Evolutionary conservation across 1,140 invertebrate species (phyloP), one percentile per base, ranked within the genome.

Genomic region (Augochlora pura): DNA sequence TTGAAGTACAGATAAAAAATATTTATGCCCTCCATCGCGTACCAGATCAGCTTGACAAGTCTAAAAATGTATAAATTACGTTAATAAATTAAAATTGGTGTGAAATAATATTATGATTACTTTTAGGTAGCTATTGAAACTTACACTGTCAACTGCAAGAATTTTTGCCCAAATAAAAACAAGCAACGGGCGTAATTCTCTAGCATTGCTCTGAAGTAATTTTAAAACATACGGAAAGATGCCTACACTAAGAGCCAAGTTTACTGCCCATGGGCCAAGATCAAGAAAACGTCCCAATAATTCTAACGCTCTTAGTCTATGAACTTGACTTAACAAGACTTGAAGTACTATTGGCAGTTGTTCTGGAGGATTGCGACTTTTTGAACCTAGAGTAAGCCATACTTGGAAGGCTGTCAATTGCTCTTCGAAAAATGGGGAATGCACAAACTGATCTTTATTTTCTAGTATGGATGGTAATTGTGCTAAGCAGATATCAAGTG

Each of bases 101-200:
- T 5, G 12, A 23, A 18, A 63, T 59, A 65, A 81, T n/a, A 74
- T 2, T 38, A 27, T 16, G 14, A 42, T 64, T 16, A n/a, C 0
- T 42, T 70, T 42, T 54, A 18, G 42, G 59, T 21, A 9, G 0
- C 1, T 16, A 25, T 67, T 27, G 46, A n/a, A 54, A 95, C 95
- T 95, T 92, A 98, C 98, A 92, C 96, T 96, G 93, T 99, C 99
- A 16, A 99, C 98, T 75, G 98, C 98, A 65, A 99, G 93, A 85
- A 99, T 99, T 94, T 99, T 99, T 9, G 99, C 98, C 99, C 99
- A 99, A 83, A 99, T 99, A 90, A 99, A 99, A 42, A 99, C 98
- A 67, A 99, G 94, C 54, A 99, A 94, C 14, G 98, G 97, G 49
- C 98, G 94, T 72, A 99, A 93, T 92, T 99, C 99, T 85, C 95